A percentile compares a stretch with the other conserved stretches of the same genome.
Conservation (phyloP, 2,888 invertebrate species). For the Syrphus vitripennis region DNA sequence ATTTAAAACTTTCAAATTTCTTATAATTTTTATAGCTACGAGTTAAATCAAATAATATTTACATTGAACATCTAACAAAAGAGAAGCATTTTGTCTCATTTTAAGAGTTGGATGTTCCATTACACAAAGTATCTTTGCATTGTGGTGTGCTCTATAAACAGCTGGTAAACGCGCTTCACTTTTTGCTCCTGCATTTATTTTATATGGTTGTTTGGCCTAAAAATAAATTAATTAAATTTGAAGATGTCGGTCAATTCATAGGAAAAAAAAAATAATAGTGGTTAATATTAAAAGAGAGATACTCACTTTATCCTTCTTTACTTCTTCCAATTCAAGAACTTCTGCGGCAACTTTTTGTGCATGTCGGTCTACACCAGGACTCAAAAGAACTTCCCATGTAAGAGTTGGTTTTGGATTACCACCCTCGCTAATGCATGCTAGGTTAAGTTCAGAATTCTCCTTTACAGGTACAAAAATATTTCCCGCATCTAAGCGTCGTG, state of each 20-base stretch:
- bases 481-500: slow-evolving; percentile 91
- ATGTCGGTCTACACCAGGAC: slow-evolving; percentile 84
- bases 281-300: no score
- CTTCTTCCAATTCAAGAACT: slow-evolving; percentile 80
- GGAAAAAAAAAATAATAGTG: no score
- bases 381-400: slow-evolving; percentile 81
- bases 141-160: slow-evolving; percentile 92
- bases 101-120: slow-evolving; percentile 86
- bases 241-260: not conserved
- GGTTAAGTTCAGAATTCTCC: slow-evolving; percentile 90
- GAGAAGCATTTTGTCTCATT: slow-evolving; percentile 80
- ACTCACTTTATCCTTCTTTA: slow-evolving; percentile 80
- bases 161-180: slow-evolving; percentile 87
- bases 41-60: slow-evolving; percentile 74
- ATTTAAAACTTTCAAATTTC: not conserved
- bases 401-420: slow-evolving; percentile 86
- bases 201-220: slow-evolving; percentile 80
- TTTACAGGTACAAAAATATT: slow-evolving; percentile 94
- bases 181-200: slow-evolving; percentile 82
- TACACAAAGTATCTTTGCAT: slow-evolving; percentile 91
- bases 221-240: slow-evolving; percentile 30
- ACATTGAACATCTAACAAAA: slow-evolving; percentile 81
- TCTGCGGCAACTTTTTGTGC: slow-evolving; percentile 82
- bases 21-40: no score
- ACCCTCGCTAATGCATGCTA: slow-evolving; percentile 94